Evolutionary conservation across 2,797 vertebrate genomes (phyloP), one percentile per base, ranked within the genome.

Genomic region (Channa striata): DNA sequence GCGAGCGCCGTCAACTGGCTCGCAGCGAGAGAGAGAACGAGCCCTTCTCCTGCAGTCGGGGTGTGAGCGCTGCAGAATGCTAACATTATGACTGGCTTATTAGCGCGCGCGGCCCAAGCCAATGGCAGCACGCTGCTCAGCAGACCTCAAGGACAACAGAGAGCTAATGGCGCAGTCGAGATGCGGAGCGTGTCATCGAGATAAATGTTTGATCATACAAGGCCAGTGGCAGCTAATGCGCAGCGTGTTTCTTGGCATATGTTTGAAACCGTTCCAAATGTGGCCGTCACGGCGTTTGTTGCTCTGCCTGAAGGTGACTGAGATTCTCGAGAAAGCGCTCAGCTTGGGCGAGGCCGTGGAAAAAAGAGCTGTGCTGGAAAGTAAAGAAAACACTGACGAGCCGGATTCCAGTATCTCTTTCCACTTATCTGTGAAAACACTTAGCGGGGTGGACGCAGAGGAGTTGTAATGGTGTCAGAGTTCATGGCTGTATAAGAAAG

Each of bases 1-100:
- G 84, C 48, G 80, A 86, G 81, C 69, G 68, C 88, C 83, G 82
- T 91, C 86, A 81, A 87, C 85, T 80, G 87, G 83, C 80, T 83
- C 85, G 17, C 74, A 77, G 81, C 52, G 73, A 85, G 72, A 63
- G 47, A 36, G 78, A 57, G 76, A 85, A 80, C 63, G n/a, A 50
- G 68, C 60, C 49, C 60, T 74, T 73, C 56, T 68, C 72, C 72
- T 82, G 59, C 74, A 62, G 54, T 59, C 82, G 65, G 72, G 69
- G 73, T 78, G 81, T 73, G 71, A 80, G 74, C 72, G 49, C 80
- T 78, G 77, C 86, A 74, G 75, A 73, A 86, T 65, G 73, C 79
- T 78, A 87, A 83, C 81, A 71, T 84, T 84, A 78, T 53, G 81
- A 84, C 72, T 46, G 79, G 69, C 86, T 85, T 90, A 88, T 93